Percentiles rank a stretch among this genome's conserved stretches.
These are phyloP conservation scores for Albula glossodonta DNA, from an alignment of 2,113 vertebrate species.

Conservation along the genomic window DNA sequence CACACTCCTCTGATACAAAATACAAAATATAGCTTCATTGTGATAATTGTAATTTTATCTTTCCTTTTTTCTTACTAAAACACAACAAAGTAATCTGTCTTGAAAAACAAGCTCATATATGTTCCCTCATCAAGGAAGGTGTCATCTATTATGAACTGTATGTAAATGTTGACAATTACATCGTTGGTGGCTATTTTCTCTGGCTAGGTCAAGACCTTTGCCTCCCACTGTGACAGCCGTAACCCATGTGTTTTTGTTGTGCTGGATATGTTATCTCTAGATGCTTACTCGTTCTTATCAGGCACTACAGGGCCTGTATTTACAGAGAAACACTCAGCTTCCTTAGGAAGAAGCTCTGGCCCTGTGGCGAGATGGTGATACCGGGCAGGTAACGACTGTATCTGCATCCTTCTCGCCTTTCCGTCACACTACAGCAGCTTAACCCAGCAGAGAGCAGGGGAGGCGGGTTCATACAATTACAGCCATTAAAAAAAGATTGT, in stretches of 20 bases:
- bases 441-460: neutral
- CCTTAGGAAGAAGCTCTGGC: neutral
- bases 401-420: neutral
- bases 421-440: neutral
- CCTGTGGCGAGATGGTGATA: neutral
- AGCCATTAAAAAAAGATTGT: neutral
- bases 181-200: neutral
- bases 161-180: neutral
- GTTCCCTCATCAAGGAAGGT: neutral
- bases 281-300: constrained; percentile 32
- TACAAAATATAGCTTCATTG: neutral
- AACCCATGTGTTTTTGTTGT: constrained; percentile 22
- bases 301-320: constrained; percentile 29
- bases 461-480: neutral
- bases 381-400: too few species aligned
- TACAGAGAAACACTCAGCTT: constrained; percentile 37
- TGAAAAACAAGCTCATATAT: neutral
- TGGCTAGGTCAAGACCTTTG: neutral
- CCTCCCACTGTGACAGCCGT: neutral
- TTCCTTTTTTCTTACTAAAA: neutral
- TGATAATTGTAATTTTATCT: neutral
- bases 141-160: neutral
- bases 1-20: too few species aligned
- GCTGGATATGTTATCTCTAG: constrained; percentile 33
- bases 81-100: neutral